phyloP scores from a whole-genome alignment of 2,888 invertebrate genomes.

The Stenodema calcarata region DNA sequence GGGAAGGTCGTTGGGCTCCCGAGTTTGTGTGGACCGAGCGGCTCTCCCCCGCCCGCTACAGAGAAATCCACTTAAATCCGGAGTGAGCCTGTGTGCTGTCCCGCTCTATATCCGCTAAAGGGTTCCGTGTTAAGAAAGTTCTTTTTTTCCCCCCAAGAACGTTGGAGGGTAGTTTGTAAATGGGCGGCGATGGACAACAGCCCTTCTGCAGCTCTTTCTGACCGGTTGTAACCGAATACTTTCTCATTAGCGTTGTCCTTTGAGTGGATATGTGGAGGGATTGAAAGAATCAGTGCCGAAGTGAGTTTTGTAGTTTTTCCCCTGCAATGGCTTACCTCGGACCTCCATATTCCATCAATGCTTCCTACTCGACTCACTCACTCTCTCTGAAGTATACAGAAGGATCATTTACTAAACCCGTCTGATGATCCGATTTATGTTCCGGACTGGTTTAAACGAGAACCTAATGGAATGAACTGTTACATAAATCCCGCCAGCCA shows the following conservation, averaged over 20 bases:
- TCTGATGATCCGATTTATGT: too few relatives aligned
- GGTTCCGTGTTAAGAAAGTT: constrained; percentile 11
- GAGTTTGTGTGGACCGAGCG: not conserved
- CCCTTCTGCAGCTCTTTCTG: not conserved
- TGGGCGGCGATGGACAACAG: not conserved
- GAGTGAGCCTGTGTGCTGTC: not conserved
- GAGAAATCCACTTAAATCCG: constrained; percentile 17
- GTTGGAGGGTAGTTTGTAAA: not conserved
- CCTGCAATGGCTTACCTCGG: not conserved
- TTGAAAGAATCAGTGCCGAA: not conserved
- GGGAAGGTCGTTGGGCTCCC: not conserved
- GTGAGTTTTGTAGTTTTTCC: not conserved
- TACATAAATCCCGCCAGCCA: too few relatives aligned
- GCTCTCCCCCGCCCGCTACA: not conserved
- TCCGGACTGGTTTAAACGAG: too few relatives aligned
- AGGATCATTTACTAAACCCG: too few relatives aligned
- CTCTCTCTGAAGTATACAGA: too few relatives aligned
- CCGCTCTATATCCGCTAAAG: not conserved
- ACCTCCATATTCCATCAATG: not conserved
- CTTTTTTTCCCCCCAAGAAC: not conserved
- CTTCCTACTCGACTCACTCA: too few relatives aligned
- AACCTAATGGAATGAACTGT: too few relatives aligned
- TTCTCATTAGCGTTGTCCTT: not conserved
- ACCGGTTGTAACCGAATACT: not conserved
- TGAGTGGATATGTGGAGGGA: not conserved